These are phyloP conservation scores for Parthenolecanium corni DNA, from an alignment of 2,888 invertebrate genomes.

Conservation along the genomic window DNA sequence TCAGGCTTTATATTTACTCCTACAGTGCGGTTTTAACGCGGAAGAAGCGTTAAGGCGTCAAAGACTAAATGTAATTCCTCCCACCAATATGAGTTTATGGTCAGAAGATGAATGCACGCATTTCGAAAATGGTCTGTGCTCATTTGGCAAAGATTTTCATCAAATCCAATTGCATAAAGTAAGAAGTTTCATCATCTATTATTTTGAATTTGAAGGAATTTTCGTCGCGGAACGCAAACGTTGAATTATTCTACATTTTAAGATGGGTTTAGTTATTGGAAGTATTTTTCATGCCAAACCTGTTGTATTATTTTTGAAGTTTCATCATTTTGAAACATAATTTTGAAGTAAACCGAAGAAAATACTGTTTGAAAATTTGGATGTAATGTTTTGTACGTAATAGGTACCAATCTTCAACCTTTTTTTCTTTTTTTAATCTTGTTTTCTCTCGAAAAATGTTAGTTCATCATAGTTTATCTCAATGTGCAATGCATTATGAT, in stretches of 20 bases:
- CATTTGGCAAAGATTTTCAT: conserved; percentile 91
- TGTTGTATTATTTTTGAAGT: not conserved
- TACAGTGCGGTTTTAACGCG: conserved; percentile 85
- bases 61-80: conserved; percentile 54
- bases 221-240: too few relatives aligned
- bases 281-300: not conserved
- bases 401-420: too few relatives aligned
- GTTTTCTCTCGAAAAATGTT: too few relatives aligned
- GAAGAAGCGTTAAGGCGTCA: conserved; percentile 78
- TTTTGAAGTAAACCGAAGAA: too few relatives aligned
- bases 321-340: too few relatives aligned
- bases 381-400: too few relatives aligned
- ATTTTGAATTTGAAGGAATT: not conserved
- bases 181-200: conserved; percentile 42
- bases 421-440: too few relatives aligned
- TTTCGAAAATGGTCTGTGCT: conserved; percentile 86
- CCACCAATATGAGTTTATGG: conserved; percentile 73
- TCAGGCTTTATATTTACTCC: conserved; percentile 73
- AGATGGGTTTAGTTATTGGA: too few relatives aligned
- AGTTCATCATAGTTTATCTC: too few relatives aligned
- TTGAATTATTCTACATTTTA: too few relatives aligned
- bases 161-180: conserved; percentile 58
- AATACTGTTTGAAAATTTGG: too few relatives aligned
- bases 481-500: too few relatives aligned
- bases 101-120: conserved; percentile 92